Percentiles rank a stretch among this genome's conserved stretches.
Evolutionary conservation across 2,888 invertebrate species (phyloP).

Genomic region (Hartigia nigra): DNA sequence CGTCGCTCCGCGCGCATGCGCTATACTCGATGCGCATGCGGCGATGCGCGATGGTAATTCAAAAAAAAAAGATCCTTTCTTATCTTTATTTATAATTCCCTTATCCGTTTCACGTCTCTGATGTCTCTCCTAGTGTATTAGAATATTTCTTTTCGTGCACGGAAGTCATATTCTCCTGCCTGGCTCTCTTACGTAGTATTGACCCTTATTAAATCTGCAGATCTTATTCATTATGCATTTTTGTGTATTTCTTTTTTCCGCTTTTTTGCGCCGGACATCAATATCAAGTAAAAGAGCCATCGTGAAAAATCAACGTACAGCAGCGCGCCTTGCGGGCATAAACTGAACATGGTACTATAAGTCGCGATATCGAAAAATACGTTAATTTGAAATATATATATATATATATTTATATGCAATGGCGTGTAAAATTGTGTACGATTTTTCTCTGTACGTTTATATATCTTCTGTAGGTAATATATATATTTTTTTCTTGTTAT

Average conservation of each 20-base stretch:
- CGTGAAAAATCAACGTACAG: not conserved
- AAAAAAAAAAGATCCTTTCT: not conserved
- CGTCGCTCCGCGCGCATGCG: not conserved
- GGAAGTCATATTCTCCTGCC: not conserved
- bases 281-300: not conserved
- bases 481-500: not conserved
- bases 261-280: not conserved
- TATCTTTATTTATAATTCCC: not conserved
- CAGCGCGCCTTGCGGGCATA: not conserved
- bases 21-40: not conserved
- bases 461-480: not conserved
- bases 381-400: slow-evolving; percentile 46
- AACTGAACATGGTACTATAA: not conserved
- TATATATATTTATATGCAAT: slow-evolving; percentile 32
- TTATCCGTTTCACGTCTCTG: slow-evolving; percentile 17
- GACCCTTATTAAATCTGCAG: not conserved
- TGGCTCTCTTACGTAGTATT: not conserved
- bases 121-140: slow-evolving; percentile 16
- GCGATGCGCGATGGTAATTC: not conserved
- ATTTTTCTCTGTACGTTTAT: not conserved
- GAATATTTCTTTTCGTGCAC: not conserved
- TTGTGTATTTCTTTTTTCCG: not conserved
- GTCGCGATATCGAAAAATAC: slow-evolving; percentile 51
- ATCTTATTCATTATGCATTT: not conserved
- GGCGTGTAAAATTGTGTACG: not conserved